phyloP scores from a whole-genome alignment of 2,888 invertebrate species.

The Ethmia dodecea region DNA sequence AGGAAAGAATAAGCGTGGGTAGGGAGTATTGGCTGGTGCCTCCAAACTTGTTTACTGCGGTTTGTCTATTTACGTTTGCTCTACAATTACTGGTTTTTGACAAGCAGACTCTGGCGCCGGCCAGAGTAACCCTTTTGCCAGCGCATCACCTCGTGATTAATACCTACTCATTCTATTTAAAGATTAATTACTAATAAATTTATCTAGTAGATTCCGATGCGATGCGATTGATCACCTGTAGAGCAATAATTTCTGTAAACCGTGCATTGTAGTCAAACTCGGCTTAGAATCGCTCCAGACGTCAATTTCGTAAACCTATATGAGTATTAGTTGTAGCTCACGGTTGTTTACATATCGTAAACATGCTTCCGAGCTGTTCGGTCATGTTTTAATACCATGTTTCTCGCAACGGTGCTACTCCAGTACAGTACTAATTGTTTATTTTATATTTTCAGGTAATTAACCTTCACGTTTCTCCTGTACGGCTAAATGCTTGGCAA shows the following conservation, averaged over 20 bases:
- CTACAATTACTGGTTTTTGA: slow-evolving; percentile 41
- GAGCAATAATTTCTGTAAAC: no score
- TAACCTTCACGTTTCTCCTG: slow-evolving; percentile 70
- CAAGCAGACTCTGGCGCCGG: slow-evolving; percentile 42
- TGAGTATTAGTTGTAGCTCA: slow-evolving; percentile 17
- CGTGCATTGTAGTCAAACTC: slow-evolving; percentile 1
- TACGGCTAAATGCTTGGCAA: slow-evolving; percentile 63
- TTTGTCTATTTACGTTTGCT: slow-evolving; percentile 49
- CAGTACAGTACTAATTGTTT: slow-evolving; percentile 48
- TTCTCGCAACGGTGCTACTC: slow-evolving; percentile 7
- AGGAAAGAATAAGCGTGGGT: slow-evolving; percentile 41
- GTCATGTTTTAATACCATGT: slow-evolving; percentile 12
- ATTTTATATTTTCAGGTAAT: slow-evolving; percentile 71
- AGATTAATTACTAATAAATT: slow-evolving; percentile 6
- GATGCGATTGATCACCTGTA: no score
- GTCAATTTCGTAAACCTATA: neutral
- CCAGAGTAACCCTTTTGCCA: slow-evolving; percentile 31
- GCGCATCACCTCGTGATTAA: slow-evolving; percentile 21
- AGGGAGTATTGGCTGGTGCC: slow-evolving; percentile 34
- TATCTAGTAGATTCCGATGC: no score
- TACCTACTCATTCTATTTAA: slow-evolving; percentile 7
- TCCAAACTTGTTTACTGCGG: slow-evolving; percentile 61
- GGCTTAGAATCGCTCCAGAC: no score
- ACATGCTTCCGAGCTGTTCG: slow-evolving; percentile 23
- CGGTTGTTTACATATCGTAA: slow-evolving; percentile 25